Conservation (phyloP, 1,140 invertebrate genomes). For the Hylyphantes graminicola region DNA sequence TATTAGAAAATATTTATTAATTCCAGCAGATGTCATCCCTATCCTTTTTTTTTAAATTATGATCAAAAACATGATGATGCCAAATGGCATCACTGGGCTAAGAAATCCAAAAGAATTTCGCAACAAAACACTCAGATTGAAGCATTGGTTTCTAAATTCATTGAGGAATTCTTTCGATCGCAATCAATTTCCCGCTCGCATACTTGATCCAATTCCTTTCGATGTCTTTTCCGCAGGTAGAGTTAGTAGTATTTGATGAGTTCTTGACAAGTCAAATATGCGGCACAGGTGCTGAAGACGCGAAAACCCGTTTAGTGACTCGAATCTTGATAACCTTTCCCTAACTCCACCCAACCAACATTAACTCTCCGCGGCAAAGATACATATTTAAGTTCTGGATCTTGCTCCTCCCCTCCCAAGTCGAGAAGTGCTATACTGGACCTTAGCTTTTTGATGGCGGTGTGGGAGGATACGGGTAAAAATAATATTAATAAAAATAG, state of each 20-base stretch:
- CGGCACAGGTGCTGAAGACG: slow-evolving; percentile 48
- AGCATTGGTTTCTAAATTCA: too few species aligned
- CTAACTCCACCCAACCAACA: slow-evolving; percentile 42
- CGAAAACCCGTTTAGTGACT: slow-evolving; percentile 57
- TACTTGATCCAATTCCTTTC: background rate
- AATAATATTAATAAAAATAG: slow-evolving; percentile 1
- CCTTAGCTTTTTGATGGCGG: background rate
- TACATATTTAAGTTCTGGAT: slow-evolving; percentile 25
- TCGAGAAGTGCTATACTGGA: slow-evolving; percentile 13
- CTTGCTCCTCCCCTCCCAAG: background rate
- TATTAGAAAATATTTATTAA: too few species aligned
- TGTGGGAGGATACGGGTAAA: slow-evolving; percentile 11
- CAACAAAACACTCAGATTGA: too few species aligned
- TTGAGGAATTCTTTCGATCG: too few species aligned
- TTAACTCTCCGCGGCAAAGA: slow-evolving; percentile 40
- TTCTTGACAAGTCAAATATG: slow-evolving; percentile 36
- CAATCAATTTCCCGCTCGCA: background rate
- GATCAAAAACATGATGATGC: too few species aligned
- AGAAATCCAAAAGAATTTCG: too few species aligned
- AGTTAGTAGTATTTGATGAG: slow-evolving; percentile 15
- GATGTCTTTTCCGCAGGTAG: background rate
- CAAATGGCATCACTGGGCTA: too few species aligned
- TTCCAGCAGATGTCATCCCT: too few species aligned
- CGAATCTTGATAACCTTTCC: slow-evolving; percentile 54
- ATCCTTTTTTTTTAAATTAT: too few species aligned